Conservation (phyloP, 2,888 invertebrate species). For the Xestia xanthographa region DNA sequence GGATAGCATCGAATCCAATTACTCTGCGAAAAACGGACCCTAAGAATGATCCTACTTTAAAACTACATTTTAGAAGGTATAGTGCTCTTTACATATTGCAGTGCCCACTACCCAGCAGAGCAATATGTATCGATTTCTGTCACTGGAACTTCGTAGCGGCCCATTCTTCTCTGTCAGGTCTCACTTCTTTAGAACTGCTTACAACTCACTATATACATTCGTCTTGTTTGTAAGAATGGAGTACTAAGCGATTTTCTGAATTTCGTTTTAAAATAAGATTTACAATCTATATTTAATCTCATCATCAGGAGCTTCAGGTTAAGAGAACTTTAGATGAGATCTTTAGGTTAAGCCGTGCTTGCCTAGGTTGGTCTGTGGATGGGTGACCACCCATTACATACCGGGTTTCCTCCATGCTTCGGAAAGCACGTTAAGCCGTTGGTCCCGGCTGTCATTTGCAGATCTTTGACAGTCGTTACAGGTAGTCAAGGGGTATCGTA, state of each 20-base stretch:
- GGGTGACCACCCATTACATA: too few species aligned
- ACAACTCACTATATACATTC: slow-evolving; percentile 20
- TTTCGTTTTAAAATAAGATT: slow-evolving; percentile 16
- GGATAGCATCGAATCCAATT: neutral
- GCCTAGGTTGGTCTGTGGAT: too few species aligned
- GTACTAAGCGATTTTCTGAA: slow-evolving; percentile 19
- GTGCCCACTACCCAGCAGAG: slow-evolving; percentile 11
- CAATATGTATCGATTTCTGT: slow-evolving; percentile 56
- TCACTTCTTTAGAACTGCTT: slow-evolving; percentile 40
- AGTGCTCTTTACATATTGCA: slow-evolving; percentile 37
- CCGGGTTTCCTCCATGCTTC: too few species aligned
- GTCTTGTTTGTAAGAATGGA: slow-evolving; percentile 13
- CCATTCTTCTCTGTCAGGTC: slow-evolving; percentile 53
- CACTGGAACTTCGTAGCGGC: slow-evolving; percentile 30
- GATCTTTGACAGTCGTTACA: too few species aligned
- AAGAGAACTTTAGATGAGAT: too few species aligned
- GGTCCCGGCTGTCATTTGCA: too few species aligned
- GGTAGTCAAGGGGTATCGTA: too few species aligned
- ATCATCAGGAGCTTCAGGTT: too few species aligned
- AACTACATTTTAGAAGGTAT: neutral
- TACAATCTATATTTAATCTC: neutral
- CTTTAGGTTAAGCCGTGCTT: too few species aligned
- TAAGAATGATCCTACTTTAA: slow-evolving; percentile 1
- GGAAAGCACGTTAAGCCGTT: too few species aligned
- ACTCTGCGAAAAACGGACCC: too few species aligned